A percentile compares a stretch with the other conserved stretches of the same genome.
phyloP scores from a whole-genome alignment of 2,888 invertebrate genomes.

The Chalcis sispes region DNA sequence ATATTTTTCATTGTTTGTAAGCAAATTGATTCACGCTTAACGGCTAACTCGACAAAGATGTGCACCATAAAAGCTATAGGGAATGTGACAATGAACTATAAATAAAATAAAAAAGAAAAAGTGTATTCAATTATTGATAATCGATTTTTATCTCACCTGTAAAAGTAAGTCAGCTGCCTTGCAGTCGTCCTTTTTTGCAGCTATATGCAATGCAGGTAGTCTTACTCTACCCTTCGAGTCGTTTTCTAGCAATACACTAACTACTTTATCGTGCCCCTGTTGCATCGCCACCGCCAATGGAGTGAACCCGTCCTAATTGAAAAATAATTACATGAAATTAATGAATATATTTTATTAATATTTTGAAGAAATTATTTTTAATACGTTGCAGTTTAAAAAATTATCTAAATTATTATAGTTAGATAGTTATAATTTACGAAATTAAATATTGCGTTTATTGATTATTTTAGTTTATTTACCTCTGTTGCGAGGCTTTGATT shows the following conservation, averaged over 20 bases:
- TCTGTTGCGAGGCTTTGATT: constrained; percentile 98
- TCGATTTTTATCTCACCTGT: constrained; percentile 78
- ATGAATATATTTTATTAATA: background rate
- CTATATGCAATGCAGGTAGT: constrained; percentile 97
- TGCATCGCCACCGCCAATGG: constrained; percentile 99
- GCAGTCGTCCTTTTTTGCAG: constrained; percentile 98
- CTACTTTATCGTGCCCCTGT: constrained; percentile 97
- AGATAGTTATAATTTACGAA: no score
- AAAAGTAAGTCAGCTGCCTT: constrained; percentile 95
- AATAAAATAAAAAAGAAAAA: constrained; percentile 17
- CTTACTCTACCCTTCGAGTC: constrained; percentile 97
- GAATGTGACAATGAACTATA: constrained; percentile 45
- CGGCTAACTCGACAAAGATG: no score
- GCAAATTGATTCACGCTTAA: no score
- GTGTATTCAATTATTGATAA: constrained; percentile 38
- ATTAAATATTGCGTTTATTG: no score
- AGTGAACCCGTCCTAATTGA: constrained; percentile 93
- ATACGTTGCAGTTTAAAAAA: background rate
- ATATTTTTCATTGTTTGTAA: no score
- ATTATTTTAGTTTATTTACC: no score
- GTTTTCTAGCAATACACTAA: constrained; percentile 95
- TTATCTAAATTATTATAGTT: background rate
- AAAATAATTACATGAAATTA: constrained; percentile 58
- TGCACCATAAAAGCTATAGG: constrained; percentile 3
- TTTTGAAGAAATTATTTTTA: background rate